Conservation (phyloP, 2,797 vertebrate species). For the Necrosyrtes monachus region DNA sequence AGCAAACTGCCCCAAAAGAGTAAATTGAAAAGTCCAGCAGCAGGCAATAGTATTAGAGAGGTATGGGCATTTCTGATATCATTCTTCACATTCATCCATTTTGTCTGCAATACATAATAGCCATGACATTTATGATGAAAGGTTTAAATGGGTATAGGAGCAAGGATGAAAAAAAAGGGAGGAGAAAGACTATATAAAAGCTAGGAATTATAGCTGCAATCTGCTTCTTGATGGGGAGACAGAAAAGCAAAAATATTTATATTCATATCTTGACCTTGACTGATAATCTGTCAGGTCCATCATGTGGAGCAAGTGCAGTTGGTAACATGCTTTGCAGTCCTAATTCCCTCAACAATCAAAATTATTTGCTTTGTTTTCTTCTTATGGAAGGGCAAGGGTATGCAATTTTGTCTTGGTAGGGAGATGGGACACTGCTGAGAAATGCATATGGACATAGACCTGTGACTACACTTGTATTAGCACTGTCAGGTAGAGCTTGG, state of each 20-base stretch:
- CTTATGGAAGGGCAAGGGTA: neutral
- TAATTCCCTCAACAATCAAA: neutral
- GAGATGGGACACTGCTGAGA: neutral
- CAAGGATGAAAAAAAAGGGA: neutral
- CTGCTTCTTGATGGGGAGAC: neutral
- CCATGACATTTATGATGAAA: neutral
- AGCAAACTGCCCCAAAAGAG: neutral
- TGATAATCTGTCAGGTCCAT: neutral
- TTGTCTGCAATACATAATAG: neutral
- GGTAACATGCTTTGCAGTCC: neutral
- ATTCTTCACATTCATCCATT: neutral
- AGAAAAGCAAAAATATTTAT: slow-evolving; percentile 16
- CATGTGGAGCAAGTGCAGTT: neutral
- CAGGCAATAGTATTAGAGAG: neutral
- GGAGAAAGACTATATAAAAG: neutral
- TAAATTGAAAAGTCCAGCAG: neutral
- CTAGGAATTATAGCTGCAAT: neutral
- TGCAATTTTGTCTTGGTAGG: neutral
- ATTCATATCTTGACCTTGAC: neutral
- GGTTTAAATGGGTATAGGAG: neutral
- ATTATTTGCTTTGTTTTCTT: neutral
- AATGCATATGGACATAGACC: neutral
- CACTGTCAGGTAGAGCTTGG: neutral
- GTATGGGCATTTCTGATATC: neutral
- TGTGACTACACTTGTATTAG: neutral